Evolutionary conservation across 2,888 invertebrate genomes (phyloP).

Genomic region (Dryobotodes eremita): DNA sequence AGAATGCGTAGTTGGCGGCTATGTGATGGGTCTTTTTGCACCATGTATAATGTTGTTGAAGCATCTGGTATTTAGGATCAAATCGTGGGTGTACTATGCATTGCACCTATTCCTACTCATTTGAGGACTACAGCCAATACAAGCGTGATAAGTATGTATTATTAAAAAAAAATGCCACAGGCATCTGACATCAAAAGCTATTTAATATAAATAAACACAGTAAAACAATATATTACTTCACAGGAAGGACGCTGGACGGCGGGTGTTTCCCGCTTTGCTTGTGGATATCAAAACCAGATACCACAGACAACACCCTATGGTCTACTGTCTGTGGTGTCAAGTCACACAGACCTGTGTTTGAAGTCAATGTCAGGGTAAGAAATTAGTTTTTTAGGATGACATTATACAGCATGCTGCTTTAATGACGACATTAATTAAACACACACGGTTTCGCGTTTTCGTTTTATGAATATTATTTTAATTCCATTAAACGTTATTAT

Average conservation of each 20-base stretch:
- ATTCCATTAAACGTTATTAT: no score
- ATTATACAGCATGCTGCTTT: no score
- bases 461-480: no score
- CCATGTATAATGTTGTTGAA: neutral
- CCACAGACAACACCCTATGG: slow-evolving; percentile 77
- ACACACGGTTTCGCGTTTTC: no score
- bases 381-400: neutral
- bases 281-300: slow-evolving; percentile 86
- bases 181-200: neutral
- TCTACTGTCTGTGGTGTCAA: slow-evolving; percentile 72
- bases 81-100: neutral
- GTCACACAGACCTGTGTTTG: slow-evolving; percentile 77
- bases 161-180: neutral
- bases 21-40: no score
- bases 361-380: slow-evolving; percentile 86
- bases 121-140: neutral
- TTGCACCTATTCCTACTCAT: neutral
- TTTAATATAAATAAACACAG: neutral
- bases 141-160: neutral
- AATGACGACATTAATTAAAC: no score
- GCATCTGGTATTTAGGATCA: neutral
- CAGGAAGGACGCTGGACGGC: slow-evolving; percentile 90
- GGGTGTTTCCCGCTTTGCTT: slow-evolving; percentile 91
- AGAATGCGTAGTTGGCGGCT: no score
- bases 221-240: neutral